Conservation (phyloP, 2,888 invertebrate species). For the Scaptomyza polygonia region DNA sequence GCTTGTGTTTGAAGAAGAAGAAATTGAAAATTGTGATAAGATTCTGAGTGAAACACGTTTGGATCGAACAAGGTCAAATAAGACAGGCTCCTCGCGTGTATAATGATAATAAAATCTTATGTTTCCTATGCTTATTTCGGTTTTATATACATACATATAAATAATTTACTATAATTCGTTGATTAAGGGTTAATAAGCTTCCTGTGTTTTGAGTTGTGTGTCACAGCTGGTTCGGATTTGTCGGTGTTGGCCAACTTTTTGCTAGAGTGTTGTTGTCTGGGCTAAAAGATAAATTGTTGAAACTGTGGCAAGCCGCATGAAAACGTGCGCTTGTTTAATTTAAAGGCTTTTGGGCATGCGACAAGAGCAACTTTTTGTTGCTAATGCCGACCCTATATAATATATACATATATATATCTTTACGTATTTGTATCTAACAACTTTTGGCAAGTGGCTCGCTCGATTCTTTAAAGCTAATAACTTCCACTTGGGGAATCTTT, state of each 20-base stretch:
- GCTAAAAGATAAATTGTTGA: conserved; percentile 6
- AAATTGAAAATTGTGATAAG: background rate
- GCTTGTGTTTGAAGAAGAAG: background rate
- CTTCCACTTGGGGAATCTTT: background rate
- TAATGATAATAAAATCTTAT: no score
- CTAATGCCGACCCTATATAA: background rate
- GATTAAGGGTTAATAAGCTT: background rate
- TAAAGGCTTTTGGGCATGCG: conserved; percentile 68
- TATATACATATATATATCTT: background rate
- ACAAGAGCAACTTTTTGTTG: conserved; percentile 22
- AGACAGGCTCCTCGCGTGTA: no score
- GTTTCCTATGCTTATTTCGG: background rate
- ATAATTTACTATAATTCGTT: background rate
- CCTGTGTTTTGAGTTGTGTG: background rate
- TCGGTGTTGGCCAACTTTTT: conserved; percentile 58
- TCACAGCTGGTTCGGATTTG: conserved; percentile 12
- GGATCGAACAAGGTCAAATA: background rate
- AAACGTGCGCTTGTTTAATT: conserved; percentile 71
- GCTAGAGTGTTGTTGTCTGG: conserved; percentile 28
- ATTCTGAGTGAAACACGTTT: background rate
- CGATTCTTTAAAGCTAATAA: no score
- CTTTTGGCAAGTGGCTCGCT: no score
- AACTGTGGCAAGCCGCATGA: conserved; percentile 23
- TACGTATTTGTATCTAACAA: no score
- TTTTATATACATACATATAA: background rate